Evolutionary conservation across 2,888 invertebrate genomes (phyloP), one percentile per base, ranked within the genome.

Genomic region (Phanerotoma sp.): DNA sequence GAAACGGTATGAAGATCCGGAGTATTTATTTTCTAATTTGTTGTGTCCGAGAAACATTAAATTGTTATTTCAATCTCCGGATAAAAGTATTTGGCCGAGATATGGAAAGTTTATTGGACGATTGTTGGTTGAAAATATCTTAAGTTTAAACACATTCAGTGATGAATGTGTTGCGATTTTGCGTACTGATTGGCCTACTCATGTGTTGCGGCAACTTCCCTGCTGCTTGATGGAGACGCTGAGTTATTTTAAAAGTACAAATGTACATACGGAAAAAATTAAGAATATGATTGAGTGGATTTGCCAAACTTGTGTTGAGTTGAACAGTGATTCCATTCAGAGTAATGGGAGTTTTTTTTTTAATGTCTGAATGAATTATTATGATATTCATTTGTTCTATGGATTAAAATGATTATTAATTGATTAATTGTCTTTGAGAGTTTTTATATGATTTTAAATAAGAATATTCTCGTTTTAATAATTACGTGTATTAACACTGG

Each of bases 121-220:
- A 54, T 56, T 89, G 67, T 70, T 89, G 46, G 77, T 79, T 6
- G 77, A 82, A 40, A 73, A 82, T 18, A 79, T 87, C 46, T 67
- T 89, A 56, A 81, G 78, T 4, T 79, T 85, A 13, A 84, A 86
- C 41, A 78, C 80, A 1, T 71, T 89, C 9, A 86, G 86, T 62
- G 82, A 84, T 45, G 84, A 87, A 63, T 86, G 87, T 63, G 76
- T 88, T 32, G 83, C 84, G 1, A 81, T 89, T 11, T 87, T 88
- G 54, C 81, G 85, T 62, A 81, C 83, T 60, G 85, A 87, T 55
- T 89, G 88, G 87, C 74, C 83, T 1, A 79, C 81, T 5, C 10
- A 37, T 18, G 32, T 40, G 4, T 45, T 72, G 45, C 69, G 72
- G 56, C 65, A 67, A 60, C 58, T 77, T 38, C 73, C 76, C 4